These are phyloP conservation scores for Diploptera punctata DNA, from an alignment of 2,888 invertebrate species.

Conservation along the genomic window DNA sequence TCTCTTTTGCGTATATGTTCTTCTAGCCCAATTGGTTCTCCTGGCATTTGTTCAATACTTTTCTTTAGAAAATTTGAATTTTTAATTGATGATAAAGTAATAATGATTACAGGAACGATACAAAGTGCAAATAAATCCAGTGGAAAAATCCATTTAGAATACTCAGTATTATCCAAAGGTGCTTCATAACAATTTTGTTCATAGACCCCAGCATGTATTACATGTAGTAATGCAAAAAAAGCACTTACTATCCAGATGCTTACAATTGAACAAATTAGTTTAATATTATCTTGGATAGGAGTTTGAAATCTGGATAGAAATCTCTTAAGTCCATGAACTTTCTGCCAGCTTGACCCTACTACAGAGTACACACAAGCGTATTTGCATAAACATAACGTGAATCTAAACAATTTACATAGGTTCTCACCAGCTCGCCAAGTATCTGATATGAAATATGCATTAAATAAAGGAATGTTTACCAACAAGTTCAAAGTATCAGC, in stretches of 20 bases:
- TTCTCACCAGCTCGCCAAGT: not conserved
- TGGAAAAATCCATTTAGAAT: not conserved
- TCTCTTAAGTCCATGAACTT: not conserved
- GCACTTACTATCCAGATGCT: not conserved
- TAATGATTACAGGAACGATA: not conserved
- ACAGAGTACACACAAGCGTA: not conserved
- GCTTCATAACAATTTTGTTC: not conserved
- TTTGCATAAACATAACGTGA: not conserved
- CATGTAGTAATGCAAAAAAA: not conserved
- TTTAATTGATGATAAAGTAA: not conserved
- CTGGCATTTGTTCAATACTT: not conserved
- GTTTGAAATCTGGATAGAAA: not conserved
- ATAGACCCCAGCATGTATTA: not conserved
- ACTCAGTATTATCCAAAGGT: not conserved
- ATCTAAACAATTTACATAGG: not conserved
- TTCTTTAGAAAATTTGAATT: not conserved
- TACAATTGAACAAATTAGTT: not conserved
- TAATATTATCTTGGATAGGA: not conserved
- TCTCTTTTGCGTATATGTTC: not conserved
- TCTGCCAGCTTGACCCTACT: not conserved
- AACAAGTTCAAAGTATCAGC: not conserved
- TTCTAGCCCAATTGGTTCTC: not conserved
- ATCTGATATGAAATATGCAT: not conserved
- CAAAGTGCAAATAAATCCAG: not conserved
- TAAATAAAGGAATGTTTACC: not conserved